Percentiles rank a stretch among this genome's conserved stretches.
These are phyloP conservation scores for Chironomus tepperi DNA, from an alignment of 1,140 invertebrate species.

Conservation along the genomic window DNA sequence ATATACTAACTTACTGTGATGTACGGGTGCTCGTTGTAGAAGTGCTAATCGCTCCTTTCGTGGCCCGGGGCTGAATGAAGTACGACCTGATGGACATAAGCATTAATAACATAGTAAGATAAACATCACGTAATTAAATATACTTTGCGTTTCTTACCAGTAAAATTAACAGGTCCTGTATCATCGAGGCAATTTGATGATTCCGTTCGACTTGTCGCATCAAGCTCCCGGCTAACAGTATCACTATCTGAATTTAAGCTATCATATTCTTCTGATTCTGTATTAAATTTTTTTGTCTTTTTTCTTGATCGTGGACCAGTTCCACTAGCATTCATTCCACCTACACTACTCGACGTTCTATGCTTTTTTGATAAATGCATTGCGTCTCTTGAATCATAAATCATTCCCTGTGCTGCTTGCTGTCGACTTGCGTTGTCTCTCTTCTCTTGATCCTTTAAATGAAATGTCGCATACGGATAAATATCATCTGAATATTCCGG, in stretches of 20 bases:
- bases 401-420: constrained; percentile 38
- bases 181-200: constrained; percentile 46
- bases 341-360: not conserved
- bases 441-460: constrained; percentile 50
- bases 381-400: constrained; percentile 41
- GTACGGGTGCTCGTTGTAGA: constrained; percentile 28
- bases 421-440: constrained; percentile 33
- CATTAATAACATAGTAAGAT: not conserved
- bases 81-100: constrained; percentile 32
- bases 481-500: constrained; percentile 54
- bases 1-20: constrained; percentile 23
- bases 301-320: constrained; percentile 6
- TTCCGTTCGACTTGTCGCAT: constrained; percentile 44
- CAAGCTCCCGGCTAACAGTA: constrained; percentile 38
- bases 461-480: constrained; percentile 55
- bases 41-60: constrained; percentile 41
- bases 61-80: constrained; percentile 33
- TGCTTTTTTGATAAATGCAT: constrained; percentile 30
- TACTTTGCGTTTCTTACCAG: constrained; percentile 33
- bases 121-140: not conserved
- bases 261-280: constrained; percentile 52
- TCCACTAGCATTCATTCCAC: not conserved
- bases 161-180: constrained; percentile 39
- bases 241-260: constrained; percentile 51
- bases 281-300: constrained; percentile 44